Evolutionary conservation across 2,113 vertebrate species (phyloP).

Genomic region (Rhombomys opimus): DNA sequence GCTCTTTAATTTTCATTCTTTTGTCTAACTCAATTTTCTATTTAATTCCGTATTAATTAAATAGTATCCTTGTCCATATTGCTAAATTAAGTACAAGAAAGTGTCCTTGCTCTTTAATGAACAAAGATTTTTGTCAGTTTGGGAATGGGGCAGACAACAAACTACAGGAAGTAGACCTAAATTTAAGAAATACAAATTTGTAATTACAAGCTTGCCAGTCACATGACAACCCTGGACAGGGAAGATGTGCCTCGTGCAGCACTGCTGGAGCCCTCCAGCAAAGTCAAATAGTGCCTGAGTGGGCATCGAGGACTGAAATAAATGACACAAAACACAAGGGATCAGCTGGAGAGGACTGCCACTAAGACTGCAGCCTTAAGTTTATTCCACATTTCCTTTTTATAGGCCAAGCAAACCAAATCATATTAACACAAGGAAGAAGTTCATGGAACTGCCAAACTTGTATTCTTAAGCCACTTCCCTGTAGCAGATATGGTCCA

Average conservation of each 20-base stretch:
- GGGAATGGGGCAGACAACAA: background rate
- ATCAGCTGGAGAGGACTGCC: no score
- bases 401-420: no score
- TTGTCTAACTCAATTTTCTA: background rate
- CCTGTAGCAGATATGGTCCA: no score
- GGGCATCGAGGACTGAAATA: no score
- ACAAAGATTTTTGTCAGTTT: background rate
- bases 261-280: background rate
- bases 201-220: background rate
- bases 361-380: no score
- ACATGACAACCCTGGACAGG: background rate
- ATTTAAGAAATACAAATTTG: background rate
- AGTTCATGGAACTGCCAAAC: no score
- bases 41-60: slow-evolving; percentile 44
- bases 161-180: background rate
- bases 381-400: no score
- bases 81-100: slow-evolving; percentile 48
- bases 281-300: no score
- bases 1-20: background rate
- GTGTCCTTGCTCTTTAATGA: slow-evolving; percentile 15
- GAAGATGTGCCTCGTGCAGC: background rate
- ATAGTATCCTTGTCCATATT: background rate
- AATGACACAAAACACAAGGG: no score
- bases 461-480: no score
- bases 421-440: no score